Conservation (phyloP, 2,113 vertebrate genomes). For the Engystomops pustulosus region DNA sequence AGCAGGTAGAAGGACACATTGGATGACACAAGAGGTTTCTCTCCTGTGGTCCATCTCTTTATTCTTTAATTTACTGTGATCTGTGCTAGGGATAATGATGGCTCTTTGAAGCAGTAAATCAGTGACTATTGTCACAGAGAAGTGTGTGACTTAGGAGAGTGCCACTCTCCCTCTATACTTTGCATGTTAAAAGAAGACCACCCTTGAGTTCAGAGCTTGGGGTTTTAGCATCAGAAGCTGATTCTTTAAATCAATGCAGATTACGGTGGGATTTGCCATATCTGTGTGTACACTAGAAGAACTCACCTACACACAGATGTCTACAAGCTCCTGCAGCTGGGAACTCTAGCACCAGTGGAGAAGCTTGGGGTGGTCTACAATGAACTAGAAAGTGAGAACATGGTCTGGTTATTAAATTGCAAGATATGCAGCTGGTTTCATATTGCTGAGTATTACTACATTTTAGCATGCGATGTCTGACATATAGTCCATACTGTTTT, state of each 20-base stretch:
- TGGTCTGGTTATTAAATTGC: not conserved
- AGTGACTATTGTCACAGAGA: slow-evolving; percentile 44
- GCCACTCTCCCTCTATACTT: slow-evolving; percentile 29
- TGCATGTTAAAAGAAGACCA: slow-evolving; percentile 48
- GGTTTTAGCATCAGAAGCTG: slow-evolving; percentile 38
- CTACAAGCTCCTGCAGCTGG: slow-evolving; percentile 25
- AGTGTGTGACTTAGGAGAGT: slow-evolving; percentile 40
- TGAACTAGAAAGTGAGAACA: not conserved
- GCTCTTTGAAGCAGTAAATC: slow-evolving; percentile 38
- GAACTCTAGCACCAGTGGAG: not conserved
- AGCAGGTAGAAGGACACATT: slow-evolving; percentile 17
- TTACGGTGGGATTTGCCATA: slow-evolving; percentile 26
- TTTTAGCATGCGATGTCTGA: not conserved
- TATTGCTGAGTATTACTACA: not conserved
- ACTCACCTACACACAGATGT: slow-evolving; percentile 54
- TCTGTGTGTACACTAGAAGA: slow-evolving; percentile 13
- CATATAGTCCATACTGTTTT: not conserved
- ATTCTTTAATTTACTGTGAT: slow-evolving; percentile 8
- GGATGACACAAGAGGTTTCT: slow-evolving; percentile 14
- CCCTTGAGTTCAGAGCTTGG: slow-evolving; percentile 47
- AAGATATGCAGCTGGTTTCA: not conserved
- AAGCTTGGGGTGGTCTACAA: not conserved
- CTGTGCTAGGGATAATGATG: slow-evolving; percentile 21
- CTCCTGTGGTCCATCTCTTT: slow-evolving; percentile 11
- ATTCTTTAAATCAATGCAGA: slow-evolving; percentile 41